Percentiles rank a stretch among this genome's conserved stretches.
phyloP scores from a whole-genome alignment of 2,888 invertebrate genomes.

The Hetaerina titia region DNA sequence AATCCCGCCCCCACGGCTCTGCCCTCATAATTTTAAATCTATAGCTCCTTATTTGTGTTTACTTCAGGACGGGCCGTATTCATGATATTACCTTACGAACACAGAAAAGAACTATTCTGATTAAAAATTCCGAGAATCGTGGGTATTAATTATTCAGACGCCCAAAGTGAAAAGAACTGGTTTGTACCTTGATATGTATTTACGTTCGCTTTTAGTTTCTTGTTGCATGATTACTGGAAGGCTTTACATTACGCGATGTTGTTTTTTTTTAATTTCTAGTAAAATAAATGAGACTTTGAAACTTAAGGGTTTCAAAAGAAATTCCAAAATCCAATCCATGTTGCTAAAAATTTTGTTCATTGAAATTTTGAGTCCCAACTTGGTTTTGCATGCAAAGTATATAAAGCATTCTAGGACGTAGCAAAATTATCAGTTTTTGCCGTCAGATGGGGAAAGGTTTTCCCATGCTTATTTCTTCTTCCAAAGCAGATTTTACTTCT shows the following conservation, averaged over 20 bases:
- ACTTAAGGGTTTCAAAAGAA: too few species aligned
- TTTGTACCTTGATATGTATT: background rate
- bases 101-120: slow-evolving; percentile 19
- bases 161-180: background rate
- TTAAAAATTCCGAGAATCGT: slow-evolving; percentile 4
- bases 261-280: too few species aligned
- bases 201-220: background rate
- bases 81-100: background rate
- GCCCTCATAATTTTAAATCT: slow-evolving; percentile 6
- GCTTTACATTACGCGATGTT: too few species aligned
- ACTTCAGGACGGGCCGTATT: background rate
- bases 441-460: too few species aligned
- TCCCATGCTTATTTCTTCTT: background rate
- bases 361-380: too few species aligned
- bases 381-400: too few species aligned
- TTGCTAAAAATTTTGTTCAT: too few species aligned
- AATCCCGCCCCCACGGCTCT: background rate
- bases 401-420: too few species aligned
- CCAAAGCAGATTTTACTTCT: background rate
- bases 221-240: too few species aligned
- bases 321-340: too few species aligned
- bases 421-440: too few species aligned
- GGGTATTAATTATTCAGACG: background rate
- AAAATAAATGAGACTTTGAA: too few species aligned
- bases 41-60: slow-evolving; percentile 14